Conservation (phyloP, 2,113 vertebrate species). For the Nannobrachium achirus region DNA sequence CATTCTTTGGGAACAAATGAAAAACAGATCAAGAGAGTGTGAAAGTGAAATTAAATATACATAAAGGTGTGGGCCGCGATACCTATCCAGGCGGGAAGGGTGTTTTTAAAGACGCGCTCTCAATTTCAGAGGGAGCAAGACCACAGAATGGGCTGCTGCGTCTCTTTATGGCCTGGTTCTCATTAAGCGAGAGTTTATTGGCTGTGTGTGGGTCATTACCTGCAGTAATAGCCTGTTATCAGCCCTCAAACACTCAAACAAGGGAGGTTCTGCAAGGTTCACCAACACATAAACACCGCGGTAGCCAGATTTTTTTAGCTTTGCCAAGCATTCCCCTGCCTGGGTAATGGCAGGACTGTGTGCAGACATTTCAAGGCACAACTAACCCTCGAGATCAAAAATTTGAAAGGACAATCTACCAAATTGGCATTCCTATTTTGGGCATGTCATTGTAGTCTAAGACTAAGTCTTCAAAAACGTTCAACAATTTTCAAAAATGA, state of each 20-base stretch:
- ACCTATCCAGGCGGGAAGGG: slow-evolving; percentile 23
- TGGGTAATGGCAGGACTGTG: slow-evolving; percentile 2
- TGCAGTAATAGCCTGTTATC: slow-evolving; percentile 71
- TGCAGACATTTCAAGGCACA: not conserved
- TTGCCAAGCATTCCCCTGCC: slow-evolving; percentile 13
- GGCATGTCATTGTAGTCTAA: not conserved
- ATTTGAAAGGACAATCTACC: too few species aligned
- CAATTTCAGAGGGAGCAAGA: slow-evolving; percentile 26
- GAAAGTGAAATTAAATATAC: slow-evolving; percentile 40
- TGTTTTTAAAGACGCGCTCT: slow-evolving; percentile 35
- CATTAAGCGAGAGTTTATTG: slow-evolving; percentile 75
- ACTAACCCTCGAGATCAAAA: too few species aligned
- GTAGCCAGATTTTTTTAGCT: slow-evolving; percentile 19
- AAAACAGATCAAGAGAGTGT: slow-evolving; percentile 3
- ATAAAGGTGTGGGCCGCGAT: slow-evolving; percentile 14
- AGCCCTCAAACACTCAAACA: slow-evolving; percentile 60
- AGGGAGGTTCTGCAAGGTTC: slow-evolving; percentile 53
- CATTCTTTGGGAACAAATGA: slow-evolving; percentile 13
- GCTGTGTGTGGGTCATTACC: slow-evolving; percentile 72
- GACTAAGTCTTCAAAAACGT: not conserved
- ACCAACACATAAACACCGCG: slow-evolving; percentile 47
- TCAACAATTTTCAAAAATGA: not conserved
- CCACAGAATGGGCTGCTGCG: slow-evolving; percentile 22
- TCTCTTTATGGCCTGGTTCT: slow-evolving; percentile 62
- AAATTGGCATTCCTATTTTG: too few species aligned